phyloP scores from a whole-genome alignment of 2,888 invertebrate genomes.

The Euplexia lucipara region DNA sequence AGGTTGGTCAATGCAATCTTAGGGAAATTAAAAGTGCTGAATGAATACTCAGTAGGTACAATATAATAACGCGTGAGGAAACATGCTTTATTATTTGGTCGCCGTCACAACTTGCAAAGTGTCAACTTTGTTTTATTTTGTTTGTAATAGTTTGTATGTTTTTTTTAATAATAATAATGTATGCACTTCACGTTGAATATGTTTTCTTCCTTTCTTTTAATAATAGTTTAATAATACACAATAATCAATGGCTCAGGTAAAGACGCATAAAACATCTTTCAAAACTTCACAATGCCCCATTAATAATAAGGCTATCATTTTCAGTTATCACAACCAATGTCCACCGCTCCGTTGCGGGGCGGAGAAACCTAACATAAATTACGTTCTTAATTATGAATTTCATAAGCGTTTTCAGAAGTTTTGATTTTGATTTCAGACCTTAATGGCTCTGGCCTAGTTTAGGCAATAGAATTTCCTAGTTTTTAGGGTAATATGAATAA shows the following conservation, averaged over 20 bases:
- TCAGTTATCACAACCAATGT: conserved; percentile 50
- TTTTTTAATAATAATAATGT: too few species aligned
- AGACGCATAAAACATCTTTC: conserved; percentile 5
- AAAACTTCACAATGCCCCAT: conserved; percentile 37
- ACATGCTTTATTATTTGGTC: too few species aligned
- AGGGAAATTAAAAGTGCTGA: too few species aligned
- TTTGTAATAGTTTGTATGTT: too few species aligned
- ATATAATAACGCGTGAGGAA: too few species aligned
- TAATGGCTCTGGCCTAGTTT: conserved; percentile 44
- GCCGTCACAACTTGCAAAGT: too few species aligned
- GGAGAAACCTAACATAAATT: conserved; percentile 48
- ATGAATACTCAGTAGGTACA: too few species aligned
- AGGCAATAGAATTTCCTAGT: conserved; percentile 33
- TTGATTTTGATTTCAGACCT: conserved; percentile 52
- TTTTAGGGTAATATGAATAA: too few species aligned
- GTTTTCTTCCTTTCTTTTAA: too few species aligned
- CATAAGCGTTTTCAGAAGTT: conserved; percentile 56
- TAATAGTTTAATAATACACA: not conserved
- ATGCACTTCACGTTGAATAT: too few species aligned
- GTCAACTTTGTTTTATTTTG: too few species aligned
- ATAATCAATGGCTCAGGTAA: conserved; percentile 10
- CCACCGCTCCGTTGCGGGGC: conserved; percentile 41
- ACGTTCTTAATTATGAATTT: conserved; percentile 56
- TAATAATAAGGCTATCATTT: conserved; percentile 54
- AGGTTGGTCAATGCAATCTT: too few species aligned